These are phyloP conservation scores for Neotragus pygmaeus DNA, from an alignment of 2,113 vertebrate species.

Conservation along the genomic window DNA sequence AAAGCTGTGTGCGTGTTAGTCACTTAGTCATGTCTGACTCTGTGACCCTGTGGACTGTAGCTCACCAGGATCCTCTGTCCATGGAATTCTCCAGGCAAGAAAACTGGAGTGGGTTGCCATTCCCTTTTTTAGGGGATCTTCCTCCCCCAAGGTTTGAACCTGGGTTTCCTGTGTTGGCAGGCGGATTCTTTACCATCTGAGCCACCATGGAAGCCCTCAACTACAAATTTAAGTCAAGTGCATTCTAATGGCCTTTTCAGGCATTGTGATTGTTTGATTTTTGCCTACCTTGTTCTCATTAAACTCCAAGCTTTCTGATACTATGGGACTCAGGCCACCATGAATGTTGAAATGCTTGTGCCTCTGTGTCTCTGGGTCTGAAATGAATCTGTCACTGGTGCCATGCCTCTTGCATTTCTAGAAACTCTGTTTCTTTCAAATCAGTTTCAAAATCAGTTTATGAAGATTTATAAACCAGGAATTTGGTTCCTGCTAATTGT, in stretches of 20 bases:
- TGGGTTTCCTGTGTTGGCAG: background rate
- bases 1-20: background rate
- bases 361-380: background rate
- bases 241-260: background rate
- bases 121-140: background rate
- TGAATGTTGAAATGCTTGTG: background rate
- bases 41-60: background rate
- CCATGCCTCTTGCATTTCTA: background rate
- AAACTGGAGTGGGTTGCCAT: background rate
- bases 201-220: background rate
- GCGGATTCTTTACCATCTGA: background rate
- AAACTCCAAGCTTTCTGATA: background rate
- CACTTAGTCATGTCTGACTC: background rate
- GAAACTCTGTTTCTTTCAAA: background rate
- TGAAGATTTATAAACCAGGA: background rate
- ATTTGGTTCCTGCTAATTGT: background rate
- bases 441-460: background rate
- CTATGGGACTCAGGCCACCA: background rate
- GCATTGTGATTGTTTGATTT: background rate
- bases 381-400: background rate
- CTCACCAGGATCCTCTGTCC: background rate
- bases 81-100: background rate
- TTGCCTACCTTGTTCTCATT: background rate
- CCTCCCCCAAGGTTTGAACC: background rate
- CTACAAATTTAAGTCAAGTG: background rate